A percentile compares a stretch with the other conserved stretches of the same genome.
These are phyloP conservation scores for Dinomys branickii DNA, from an alignment of 2,113 vertebrate species.

Conservation along the genomic window DNA sequence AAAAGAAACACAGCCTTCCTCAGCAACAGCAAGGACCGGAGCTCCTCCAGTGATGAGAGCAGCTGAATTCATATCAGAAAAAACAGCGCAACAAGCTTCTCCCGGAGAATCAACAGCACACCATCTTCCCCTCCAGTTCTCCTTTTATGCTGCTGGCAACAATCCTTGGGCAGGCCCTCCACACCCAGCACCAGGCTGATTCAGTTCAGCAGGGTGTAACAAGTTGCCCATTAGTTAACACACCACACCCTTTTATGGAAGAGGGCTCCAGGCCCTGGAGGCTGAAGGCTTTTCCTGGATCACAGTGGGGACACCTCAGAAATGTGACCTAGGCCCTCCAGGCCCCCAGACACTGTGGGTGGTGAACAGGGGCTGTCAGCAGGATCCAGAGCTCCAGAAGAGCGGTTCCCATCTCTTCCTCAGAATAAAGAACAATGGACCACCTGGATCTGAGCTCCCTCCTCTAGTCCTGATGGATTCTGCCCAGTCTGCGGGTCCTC, in stretches of 20 bases:
- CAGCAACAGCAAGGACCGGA: neutral
- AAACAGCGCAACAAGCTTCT: neutral
- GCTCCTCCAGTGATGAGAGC: neutral
- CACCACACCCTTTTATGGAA: neutral
- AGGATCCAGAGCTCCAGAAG: no score
- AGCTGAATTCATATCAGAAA: neutral
- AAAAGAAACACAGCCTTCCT: neutral
- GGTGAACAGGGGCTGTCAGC: fast-evolving
- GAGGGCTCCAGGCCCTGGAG: neutral
- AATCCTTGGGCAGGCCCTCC: neutral
- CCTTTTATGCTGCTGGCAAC: neutral
- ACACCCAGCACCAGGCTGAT: neutral
- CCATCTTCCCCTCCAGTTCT: neutral
- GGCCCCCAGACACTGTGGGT: neutral
- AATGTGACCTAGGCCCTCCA: neutral
- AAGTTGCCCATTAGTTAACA: neutral
- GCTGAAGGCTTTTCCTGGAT: neutral
- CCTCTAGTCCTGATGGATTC: neutral
- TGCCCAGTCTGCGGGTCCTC: no score
- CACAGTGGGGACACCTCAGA: neutral
- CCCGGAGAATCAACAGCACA: neutral
- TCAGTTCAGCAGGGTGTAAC: no score
- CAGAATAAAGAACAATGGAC: neutral
- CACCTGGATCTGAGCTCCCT: no score
- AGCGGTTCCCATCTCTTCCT: no score